These are phyloP conservation scores for Chitala chitala DNA, from an alignment of 2,113 vertebrate species.

Conservation along the genomic window DNA sequence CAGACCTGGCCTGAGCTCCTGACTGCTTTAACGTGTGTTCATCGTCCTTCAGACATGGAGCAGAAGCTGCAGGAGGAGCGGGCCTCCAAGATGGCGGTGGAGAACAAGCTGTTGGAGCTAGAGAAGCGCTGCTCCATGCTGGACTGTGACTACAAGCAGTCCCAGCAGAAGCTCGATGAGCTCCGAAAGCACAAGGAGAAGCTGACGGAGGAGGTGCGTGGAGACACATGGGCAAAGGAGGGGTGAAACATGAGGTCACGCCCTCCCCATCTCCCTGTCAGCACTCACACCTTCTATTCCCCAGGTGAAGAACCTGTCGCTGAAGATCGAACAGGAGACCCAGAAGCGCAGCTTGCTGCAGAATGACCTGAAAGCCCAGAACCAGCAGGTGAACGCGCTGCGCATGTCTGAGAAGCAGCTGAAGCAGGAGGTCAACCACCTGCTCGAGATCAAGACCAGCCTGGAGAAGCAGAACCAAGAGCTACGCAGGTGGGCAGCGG, in stretches of 20 bases:
- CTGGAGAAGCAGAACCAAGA: constrained; percentile 94
- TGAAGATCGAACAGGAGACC: constrained; percentile 95
- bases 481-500: constrained; percentile 77
- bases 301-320: constrained; percentile 87
- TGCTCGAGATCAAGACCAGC: constrained; percentile 87
- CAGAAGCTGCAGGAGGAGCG: constrained; percentile 90
- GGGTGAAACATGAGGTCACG: not conserved
- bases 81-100: constrained; percentile 79
- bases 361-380: constrained; percentile 93
- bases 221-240: not conserved
- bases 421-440: constrained; percentile 93
- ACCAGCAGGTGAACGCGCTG: constrained; percentile 84
- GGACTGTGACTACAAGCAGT: constrained; percentile 95
- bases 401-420: constrained; percentile 92
- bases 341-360: constrained; percentile 91
- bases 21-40: not conserved
- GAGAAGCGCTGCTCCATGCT: constrained; percentile 92
- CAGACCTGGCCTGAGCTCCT: not conserved
- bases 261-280: constrained; percentile 14
- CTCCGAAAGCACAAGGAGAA: constrained; percentile 83
- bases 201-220: constrained; percentile 80
- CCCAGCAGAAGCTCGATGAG: constrained; percentile 87
- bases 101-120: constrained; percentile 84
- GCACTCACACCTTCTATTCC: too few relatives aligned
- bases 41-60: constrained; percentile 75